Conservation (phyloP, 1,140 invertebrate genomes). For the Diabrotica virgifera region DNA sequence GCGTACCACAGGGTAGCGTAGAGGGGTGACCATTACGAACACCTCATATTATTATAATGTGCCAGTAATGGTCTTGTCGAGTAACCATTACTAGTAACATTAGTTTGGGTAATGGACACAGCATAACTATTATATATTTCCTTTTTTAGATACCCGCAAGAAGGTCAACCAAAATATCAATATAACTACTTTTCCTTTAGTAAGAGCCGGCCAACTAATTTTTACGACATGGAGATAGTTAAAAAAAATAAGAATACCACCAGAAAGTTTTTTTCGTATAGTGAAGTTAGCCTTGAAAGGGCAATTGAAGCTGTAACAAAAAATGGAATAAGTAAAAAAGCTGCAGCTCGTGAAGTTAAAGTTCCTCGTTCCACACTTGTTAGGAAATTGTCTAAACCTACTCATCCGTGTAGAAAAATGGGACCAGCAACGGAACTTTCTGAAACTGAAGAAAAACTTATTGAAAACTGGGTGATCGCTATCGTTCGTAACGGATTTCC, state of each 20-base stretch:
- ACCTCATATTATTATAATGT: too few species aligned
- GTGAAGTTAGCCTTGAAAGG: slow-evolving; percentile 1
- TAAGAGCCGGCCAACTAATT: too few species aligned
- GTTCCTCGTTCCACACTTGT: slow-evolving; percentile 8
- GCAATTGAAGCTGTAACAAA: slow-evolving; percentile 12
- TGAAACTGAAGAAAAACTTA: slow-evolving; percentile 20
- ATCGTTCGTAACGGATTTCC: slow-evolving; percentile 18
- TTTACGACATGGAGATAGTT: neutral
- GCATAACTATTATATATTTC: too few species aligned
- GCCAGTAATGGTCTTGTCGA: too few species aligned
- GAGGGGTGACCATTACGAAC: too few species aligned
- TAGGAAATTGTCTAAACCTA: slow-evolving; percentile 11
- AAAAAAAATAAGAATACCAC: slow-evolving; percentile 1
- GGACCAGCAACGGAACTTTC: too few species aligned
- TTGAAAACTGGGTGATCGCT: slow-evolving; percentile 12
- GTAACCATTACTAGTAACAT: too few species aligned
- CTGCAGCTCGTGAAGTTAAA: slow-evolving; percentile 1
- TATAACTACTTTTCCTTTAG: too few species aligned
- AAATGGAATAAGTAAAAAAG: slow-evolving; percentile 15
- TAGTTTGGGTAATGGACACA: too few species aligned
- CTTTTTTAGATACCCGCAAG: too few species aligned
- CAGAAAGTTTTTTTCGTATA: slow-evolving; percentile 5
- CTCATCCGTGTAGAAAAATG: slow-evolving; percentile 5
- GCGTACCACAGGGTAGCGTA: too few species aligned
- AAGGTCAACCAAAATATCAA: too few species aligned